A percentile compares a stretch with the other conserved stretches of the same genome.
phyloP scores from a whole-genome alignment of 2,797 vertebrate genomes.

The Urophycis tenuis region DNA sequence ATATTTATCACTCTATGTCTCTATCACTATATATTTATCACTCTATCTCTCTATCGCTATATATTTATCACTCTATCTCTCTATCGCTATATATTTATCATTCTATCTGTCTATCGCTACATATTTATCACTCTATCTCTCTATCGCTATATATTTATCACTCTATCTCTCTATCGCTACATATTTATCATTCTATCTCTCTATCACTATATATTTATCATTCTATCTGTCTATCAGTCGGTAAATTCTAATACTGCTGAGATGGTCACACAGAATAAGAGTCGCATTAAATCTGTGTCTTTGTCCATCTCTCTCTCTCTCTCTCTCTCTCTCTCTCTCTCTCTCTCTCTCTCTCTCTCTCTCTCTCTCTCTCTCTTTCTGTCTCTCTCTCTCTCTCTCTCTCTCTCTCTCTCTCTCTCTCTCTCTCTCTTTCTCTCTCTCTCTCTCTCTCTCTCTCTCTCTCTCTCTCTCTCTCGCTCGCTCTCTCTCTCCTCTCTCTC shows the following conservation, averaged over 20 bases:
- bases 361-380: background rate
- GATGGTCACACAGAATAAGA: no score
- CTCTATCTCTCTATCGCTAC: no score
- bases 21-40: no score
- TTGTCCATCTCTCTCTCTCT: background rate
- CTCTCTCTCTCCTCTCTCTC: conserved; percentile 13
- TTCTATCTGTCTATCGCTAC: no score
- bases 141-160: no score
- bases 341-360: conserved; percentile 23
- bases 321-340: conserved; percentile 25
- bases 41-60: no score
- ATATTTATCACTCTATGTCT: no score
- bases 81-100: no score
- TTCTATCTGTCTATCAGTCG: background rate
- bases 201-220: background rate
- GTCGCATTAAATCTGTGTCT: background rate
- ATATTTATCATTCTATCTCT: no score
- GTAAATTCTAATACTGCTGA: no score
- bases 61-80: no score
- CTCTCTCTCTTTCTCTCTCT: background rate
- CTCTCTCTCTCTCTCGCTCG: conserved; percentile 33
- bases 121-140: no score
- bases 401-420: conserved; percentile 23
- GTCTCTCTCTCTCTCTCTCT: conserved; percentile 37
- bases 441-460: conserved; percentile 26